These are phyloP conservation scores for Notiomystis cincta DNA, from an alignment of 2,113 vertebrate species.

Conservation along the genomic window DNA sequence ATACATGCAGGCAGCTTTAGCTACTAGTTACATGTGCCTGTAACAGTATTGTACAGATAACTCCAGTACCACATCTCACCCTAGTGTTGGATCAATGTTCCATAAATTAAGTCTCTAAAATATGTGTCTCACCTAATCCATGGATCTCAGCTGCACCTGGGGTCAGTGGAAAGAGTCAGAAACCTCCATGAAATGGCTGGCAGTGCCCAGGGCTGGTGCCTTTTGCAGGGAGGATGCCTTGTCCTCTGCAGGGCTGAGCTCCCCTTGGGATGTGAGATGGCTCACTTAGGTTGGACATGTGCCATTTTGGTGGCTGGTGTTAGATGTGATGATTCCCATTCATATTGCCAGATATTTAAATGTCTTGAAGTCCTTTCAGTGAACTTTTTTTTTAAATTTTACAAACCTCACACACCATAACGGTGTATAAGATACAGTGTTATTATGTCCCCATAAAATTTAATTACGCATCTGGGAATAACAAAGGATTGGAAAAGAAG, in stretches of 20 bases:
- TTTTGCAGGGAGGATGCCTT: not conserved
- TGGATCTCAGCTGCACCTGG: not conserved
- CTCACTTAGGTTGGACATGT: not conserved
- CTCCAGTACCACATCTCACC: not conserved
- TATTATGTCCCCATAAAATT: not conserved
- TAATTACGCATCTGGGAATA: not conserved
- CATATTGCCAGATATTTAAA: not conserved
- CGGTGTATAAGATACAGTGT: not conserved
- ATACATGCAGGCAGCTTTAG: not conserved
- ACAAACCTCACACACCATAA: not conserved
- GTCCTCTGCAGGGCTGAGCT: not conserved
- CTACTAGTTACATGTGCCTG: not conserved
- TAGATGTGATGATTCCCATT: not conserved
- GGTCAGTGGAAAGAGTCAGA: not conserved
- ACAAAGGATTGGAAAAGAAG: not conserved
- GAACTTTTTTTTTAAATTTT: not conserved
- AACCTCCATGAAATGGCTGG: fast-evolving
- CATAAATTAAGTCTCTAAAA: not conserved
- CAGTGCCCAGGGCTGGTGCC: fast-evolving
- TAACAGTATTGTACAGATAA: not conserved
- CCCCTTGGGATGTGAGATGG: not conserved
- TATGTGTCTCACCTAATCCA: not conserved
- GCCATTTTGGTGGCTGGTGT: not conserved
- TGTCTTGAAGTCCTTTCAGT: not conserved
- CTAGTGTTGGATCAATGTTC: not conserved